Percentiles rank a stretch among this genome's conserved stretches.
Conservation (phyloP, 2,888 invertebrate genomes). For the Esperia sulphurella region DNA sequence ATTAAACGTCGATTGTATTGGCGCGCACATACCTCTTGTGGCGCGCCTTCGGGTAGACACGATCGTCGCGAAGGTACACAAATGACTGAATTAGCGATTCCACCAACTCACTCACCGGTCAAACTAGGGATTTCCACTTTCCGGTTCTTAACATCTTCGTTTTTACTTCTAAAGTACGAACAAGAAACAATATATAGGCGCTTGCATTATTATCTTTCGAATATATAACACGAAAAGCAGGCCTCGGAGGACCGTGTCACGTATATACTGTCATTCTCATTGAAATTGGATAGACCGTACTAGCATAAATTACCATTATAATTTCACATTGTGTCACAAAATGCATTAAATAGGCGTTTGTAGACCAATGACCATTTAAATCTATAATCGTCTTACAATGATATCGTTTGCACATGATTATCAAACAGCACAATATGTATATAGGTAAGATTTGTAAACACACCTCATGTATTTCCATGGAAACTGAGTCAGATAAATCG, state of each 20-base stretch:
- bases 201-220: neutral
- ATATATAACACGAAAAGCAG: constrained; percentile 7
- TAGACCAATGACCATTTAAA: neutral
- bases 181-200: neutral
- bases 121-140: constrained; percentile 40
- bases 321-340: neutral
- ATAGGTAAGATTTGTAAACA: too few species aligned
- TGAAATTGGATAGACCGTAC: constrained; percentile 30
- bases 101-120: constrained; percentile 20
- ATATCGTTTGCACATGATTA: too few species aligned
- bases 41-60: constrained; percentile 26
- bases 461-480: too few species aligned
- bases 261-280: constrained; percentile 25
- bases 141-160: constrained; percentile 36
- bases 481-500: too few species aligned
- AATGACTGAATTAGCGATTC: constrained; percentile 39
- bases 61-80: constrained; percentile 39
- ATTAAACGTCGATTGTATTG: constrained; percentile 33
- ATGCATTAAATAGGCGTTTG: neutral
- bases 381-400: neutral
- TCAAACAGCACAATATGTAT: too few species aligned
- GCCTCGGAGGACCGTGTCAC: constrained; percentile 17
- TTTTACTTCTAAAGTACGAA: constrained; percentile 13
- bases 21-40: constrained; percentile 42
- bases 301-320: constrained; percentile 38